These are phyloP conservation scores for Mesocentrotus franciscanus DNA, from an alignment of 53 echinoderm and acorn worm genomes.

Conservation along the genomic window DNA sequence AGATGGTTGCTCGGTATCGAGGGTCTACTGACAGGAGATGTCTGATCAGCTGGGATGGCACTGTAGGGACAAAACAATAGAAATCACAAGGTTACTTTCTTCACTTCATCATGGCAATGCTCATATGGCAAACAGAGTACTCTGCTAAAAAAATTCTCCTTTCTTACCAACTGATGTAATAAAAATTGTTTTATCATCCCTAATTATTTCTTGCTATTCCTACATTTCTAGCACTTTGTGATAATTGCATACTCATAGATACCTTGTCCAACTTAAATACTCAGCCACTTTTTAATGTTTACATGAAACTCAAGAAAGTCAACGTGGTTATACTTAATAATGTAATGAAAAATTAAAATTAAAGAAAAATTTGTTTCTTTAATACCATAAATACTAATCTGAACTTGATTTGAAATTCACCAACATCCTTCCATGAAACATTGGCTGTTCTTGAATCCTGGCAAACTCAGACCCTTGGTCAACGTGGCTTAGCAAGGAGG, in stretches of 20 bases:
- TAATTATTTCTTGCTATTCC: neutral
- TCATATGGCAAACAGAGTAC: neutral
- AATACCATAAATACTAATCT: too few species aligned
- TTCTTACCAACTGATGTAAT: neutral
- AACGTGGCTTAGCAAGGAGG: too few species aligned
- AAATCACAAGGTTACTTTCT: neutral
- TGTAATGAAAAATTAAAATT: too few species aligned
- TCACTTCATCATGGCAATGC: neutral
- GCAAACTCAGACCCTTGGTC: too few species aligned
- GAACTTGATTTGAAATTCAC: too few species aligned
- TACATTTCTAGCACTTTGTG: neutral
- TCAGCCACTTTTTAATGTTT: too few species aligned
- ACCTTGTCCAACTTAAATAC: neutral
- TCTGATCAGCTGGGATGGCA: slow-evolving; percentile 81
- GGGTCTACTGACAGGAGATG: slow-evolving; percentile 88
- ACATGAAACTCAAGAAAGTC: too few species aligned
- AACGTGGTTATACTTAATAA: too few species aligned
- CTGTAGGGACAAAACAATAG: neutral
- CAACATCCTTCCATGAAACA: too few species aligned
- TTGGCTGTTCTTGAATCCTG: too few species aligned
- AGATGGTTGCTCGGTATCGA: slow-evolving; percentile 84
- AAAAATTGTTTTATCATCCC: too few species aligned
- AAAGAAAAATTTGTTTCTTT: too few species aligned
- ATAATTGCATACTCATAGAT: neutral
- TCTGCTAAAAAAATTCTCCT: neutral